Conservation (phyloP, 2,797 vertebrate genomes). For the Simalia tracyae region DNA sequence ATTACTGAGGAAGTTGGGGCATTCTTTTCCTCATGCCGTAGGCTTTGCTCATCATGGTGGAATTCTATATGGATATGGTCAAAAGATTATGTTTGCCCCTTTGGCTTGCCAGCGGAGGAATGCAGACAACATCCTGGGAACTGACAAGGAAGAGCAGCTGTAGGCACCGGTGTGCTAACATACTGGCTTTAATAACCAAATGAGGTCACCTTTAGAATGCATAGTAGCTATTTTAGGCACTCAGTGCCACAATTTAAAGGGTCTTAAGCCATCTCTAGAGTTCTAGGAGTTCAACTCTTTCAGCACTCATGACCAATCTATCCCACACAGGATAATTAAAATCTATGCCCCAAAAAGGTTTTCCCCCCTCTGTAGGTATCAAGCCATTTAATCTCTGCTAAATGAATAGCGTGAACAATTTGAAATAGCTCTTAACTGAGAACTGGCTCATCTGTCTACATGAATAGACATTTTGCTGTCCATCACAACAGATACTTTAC, state of each 20-base stretch:
- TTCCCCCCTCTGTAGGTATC: neutral
- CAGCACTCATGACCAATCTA: neutral
- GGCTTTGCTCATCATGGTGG: neutral
- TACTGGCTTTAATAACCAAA: neutral
- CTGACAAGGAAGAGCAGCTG: constrained; percentile 18
- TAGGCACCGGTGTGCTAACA: constrained; percentile 5
- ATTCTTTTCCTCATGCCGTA: neutral
- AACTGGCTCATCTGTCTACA: neutral
- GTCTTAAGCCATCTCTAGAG: neutral
- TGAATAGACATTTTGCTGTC: neutral
- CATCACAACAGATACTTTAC: neutral
- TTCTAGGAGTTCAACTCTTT: constrained; percentile 14
- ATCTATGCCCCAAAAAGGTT: neutral
- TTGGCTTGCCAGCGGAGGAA: neutral
- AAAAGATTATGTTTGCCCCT: constrained; percentile 25
- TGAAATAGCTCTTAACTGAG: neutral
- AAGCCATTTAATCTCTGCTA: neutral
- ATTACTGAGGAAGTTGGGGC: neutral
- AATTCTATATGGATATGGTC: neutral
- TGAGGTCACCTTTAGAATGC: constrained; percentile 31
- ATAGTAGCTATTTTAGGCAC: constrained; percentile 28
- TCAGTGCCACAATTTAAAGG: neutral
- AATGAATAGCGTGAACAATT: neutral
- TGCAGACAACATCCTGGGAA: constrained; percentile 21
- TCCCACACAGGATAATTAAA: neutral